A percentile compares a stretch with the other conserved stretches of the same genome.
These are phyloP conservation scores for Camptogramma bilineatum DNA, from an alignment of 2,888 invertebrate genomes.

Conservation along the genomic window DNA sequence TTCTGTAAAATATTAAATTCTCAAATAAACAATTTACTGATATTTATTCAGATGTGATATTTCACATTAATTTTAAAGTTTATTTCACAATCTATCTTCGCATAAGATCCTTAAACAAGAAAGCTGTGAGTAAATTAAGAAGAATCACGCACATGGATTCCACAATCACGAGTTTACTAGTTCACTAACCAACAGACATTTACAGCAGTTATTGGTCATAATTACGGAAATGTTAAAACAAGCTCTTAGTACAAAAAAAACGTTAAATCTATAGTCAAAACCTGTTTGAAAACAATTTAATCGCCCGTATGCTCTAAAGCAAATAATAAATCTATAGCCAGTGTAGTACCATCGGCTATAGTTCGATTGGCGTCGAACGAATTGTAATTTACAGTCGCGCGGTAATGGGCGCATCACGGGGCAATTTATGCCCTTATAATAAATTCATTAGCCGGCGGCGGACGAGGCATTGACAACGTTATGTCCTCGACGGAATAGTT, in stretches of 20 bases:
- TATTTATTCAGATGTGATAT: too few species aligned
- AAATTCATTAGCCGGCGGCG: slow-evolving; percentile 76
- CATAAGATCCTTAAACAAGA: too few species aligned
- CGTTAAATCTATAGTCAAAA: background rate
- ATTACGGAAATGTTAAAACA: background rate
- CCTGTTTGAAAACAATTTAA: background rate
- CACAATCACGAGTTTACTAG: too few species aligned
- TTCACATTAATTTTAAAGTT: too few species aligned
- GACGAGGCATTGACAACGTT: slow-evolving; percentile 50
- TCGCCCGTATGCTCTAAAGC: background rate
- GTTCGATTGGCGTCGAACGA: slow-evolving; percentile 60
- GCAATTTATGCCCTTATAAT: slow-evolving; percentile 84
- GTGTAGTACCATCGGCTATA: background rate
- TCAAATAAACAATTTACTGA: too few species aligned
- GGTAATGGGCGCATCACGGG: slow-evolving; percentile 81
- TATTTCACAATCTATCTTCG: too few species aligned
- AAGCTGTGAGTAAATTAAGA: too few species aligned
- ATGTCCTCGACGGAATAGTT: slow-evolving; percentile 43
- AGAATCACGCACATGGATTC: too few species aligned
- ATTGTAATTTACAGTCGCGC: slow-evolving; percentile 80
- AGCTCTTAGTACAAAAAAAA: background rate
- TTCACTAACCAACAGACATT: too few species aligned
- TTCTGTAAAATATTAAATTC: too few species aligned
- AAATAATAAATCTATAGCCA: background rate
- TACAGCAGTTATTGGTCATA: too few species aligned